Evolutionary conservation across 2,797 vertebrate species (phyloP), one percentile per base, ranked within the genome.

Genomic region (Microcaecilia unicolor): DNA sequence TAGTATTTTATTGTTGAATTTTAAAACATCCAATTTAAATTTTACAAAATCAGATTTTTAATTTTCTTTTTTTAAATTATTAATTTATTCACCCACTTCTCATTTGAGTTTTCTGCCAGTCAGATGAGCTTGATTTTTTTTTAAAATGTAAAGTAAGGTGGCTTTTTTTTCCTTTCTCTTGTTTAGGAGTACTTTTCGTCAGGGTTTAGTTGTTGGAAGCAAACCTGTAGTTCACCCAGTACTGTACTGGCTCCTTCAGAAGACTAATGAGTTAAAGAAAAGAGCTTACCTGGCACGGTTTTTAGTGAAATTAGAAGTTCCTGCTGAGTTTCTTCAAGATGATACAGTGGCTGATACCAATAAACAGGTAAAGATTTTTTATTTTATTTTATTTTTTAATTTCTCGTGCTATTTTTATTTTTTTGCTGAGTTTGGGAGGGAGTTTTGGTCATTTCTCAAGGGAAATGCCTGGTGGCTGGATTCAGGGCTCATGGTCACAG

Each of bases 201-300:
- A 93, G 58, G 96, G 95, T 15, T 65, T 98, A 59, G 89, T 98
- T 50, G 84, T 59, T 7, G 94, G 93, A 55, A 93, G 82, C 61
- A 98, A 98, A 55, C 78, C 89, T 14, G 86, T 97, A 20, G 76
- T 99, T 56, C 90, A 99, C 53, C 93, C 91, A 8, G 81, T 97
- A 51, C 74, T 99, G 14, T 69, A 92, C 5, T 99, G 95, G 95
- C 87, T 98, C 47, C 88, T 99, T 6, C 91, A 91, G 70, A 85
- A 81, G 55, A 76, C 85, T 44, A 77, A 43, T 14, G 93, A 98
- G 25, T 77, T 99, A 48, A 98, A 88, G 76, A 99, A 96, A 66
- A 89, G 96, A 51, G 92, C 93, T 2, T 98, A 99, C 52, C 68
- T 99, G 57, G 88, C 93, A 31, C 90, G 88, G 9, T 99, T 91